Percentiles rank a stretch among this genome's conserved stretches.
phyloP scores from a whole-genome alignment of 2,888 invertebrate genomes.

The Dorcus hopei region DNA sequence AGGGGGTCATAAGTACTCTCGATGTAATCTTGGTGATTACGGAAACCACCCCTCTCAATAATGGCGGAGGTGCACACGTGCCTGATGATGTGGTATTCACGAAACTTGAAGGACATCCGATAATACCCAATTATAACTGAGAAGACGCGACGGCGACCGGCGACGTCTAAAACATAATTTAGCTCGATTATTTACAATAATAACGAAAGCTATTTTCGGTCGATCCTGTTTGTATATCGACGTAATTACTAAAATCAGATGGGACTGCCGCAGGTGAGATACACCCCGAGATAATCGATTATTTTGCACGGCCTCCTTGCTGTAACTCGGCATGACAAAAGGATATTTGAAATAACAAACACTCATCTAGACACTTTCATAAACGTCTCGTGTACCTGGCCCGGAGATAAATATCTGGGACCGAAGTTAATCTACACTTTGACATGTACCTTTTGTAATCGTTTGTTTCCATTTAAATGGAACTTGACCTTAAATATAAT shows the following conservation, averaged over 20 bases:
- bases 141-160: background rate
- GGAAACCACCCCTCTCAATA: too few relatives aligned
- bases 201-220: too few relatives aligned
- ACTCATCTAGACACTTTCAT: conserved; percentile 15
- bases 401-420: conserved; percentile 18
- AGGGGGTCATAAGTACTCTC: too few relatives aligned
- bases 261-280: background rate
- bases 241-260: background rate
- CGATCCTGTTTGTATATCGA: background rate
- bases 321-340: conserved; percentile 15
- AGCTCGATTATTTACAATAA: too few relatives aligned
- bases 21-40: too few relatives aligned
- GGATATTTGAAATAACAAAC: conserved; percentile 19
- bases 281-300: background rate
- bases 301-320: conserved; percentile 15
- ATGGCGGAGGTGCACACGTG: background rate
- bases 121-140: conserved; percentile 3
- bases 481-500: background rate
- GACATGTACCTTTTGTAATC: conserved; percentile 18
- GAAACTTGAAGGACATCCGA: background rate
- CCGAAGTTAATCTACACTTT: conserved; percentile 19
- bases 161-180: too few relatives aligned
- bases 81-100: conserved; percentile 9
- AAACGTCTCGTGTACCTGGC: conserved; percentile 16
- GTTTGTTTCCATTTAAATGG: background rate